Base-by-base conservation (phyloP, 2,113 vertebrate genomes). In the Pandion haliaetus region DNA sequence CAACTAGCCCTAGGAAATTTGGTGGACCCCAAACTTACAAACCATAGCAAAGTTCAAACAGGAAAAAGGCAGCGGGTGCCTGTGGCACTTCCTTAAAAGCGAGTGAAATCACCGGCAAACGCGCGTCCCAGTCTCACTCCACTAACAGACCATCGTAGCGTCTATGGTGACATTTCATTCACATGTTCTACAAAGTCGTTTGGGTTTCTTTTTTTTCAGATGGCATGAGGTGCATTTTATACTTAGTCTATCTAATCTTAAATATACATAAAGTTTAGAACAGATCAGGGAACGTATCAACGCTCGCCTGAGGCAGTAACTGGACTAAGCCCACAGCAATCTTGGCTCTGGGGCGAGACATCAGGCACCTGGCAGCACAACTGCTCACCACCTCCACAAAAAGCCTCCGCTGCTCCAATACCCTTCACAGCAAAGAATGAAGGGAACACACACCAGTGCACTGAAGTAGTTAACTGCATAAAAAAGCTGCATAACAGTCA, bases 41-140 rank as follows among this genome's bases (percentile, higher is more conserved):
- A 40, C 12, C 45, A 14, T 1, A 8, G 15, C 38, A 1, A 28
- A 25, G 28, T 4, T 34, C 72, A 12, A 25, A 6, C 8, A 28
- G 45, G 45, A 25, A 10, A 17, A 31, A 58, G n/a, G 66, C 47
- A 63, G 66, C 29, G 2, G 52, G 31, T 20, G 21, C 19, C 16
- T 1, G 5, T 8, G 54, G 62, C 62, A 17, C 20, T 19, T 8
- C 44, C 72, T 45, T 5, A 32, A 36, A 8, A 57, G 21, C 34
- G 40, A 45, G 29, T 1, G 23, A 17, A 59, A 38, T 17, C 50
- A 8, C 49, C 4, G n/a, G 25, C 24, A 63, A 54, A 54, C 3
- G 0, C 2, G 0, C 1, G 14, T 29, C 54, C 67, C 1, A 0
- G 42, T 4, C 63, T 21, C 40, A 1, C 18, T 3, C 34, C 26